Evolutionary conservation across 2,888 invertebrate species (phyloP), one percentile per base, ranked within the genome.

Genomic region (Drosophila anomalata): DNA sequence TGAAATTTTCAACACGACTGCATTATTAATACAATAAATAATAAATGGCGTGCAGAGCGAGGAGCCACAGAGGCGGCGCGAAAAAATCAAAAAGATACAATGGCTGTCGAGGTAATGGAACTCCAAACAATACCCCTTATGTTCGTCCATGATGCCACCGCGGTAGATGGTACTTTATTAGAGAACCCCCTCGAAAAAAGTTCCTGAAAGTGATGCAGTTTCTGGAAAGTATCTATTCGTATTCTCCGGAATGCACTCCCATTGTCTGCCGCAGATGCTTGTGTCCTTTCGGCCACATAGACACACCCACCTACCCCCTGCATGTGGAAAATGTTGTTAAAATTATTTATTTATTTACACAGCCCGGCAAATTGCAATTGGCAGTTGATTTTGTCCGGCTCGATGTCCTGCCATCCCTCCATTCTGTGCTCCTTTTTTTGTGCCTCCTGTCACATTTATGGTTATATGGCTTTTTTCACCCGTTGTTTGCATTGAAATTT

Each of bases 11-110:
- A 84, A 51, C 75, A 55, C 51, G 50, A 56, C 61, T 84, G 79
- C 77, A 78, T 76, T 87, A 81, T 84, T 87, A 72, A 81, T 80
- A 65, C 26, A 58, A 70, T 81, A 73, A 81, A 87, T 82, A 78
- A 71, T 81, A 76, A 73, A 87, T 78, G 58, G 17, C 51, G 58
- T 46, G 59, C 66, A 63, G 59, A 71, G 56, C 61, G 70, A 11
- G 12, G 6, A n/a, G 12, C 52, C 57, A 59, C 11, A 22, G 39
- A 33, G 12, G 12, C 31, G n/a, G 2, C n/a, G n/a, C 56, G 8
- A 17, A 17, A 33, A 31, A 58, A 59, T 20, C n/a, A 33, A 12
- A 33, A 24, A 12, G 31, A 42, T 29, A 14, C 12, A 33, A 24
- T 14, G 29, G 14, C 59, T 57, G 12, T 9, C 8, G 24, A n/a